These are phyloP conservation scores for Pachycephala philippinensis DNA, from an alignment of 2,113 vertebrate species.

Conservation along the genomic window DNA sequence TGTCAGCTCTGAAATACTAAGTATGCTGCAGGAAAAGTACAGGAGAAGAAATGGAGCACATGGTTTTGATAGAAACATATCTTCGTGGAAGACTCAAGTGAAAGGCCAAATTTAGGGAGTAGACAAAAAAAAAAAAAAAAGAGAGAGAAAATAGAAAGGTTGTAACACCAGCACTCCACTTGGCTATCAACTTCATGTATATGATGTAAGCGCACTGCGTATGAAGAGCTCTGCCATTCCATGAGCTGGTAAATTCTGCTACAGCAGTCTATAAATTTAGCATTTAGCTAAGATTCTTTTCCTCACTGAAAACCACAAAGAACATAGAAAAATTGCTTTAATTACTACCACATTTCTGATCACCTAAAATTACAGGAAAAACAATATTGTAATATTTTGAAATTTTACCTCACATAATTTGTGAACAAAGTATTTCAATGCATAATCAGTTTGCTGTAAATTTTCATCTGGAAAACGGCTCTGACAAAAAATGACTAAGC, in stretches of 20 bases:
- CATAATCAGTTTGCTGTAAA: neutral
- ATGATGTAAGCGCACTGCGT: neutral
- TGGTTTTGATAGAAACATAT: neutral
- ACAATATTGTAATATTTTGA: neutral
- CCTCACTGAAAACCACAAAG: neutral
- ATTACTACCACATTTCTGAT: neutral
- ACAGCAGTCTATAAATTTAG: neutral
- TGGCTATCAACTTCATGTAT: neutral
- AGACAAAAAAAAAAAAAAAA: too few relatives aligned
- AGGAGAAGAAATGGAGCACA: neutral
- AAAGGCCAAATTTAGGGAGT: neutral
- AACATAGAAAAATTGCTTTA: neutral
- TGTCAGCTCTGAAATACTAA: constrained; percentile 32
- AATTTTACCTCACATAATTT: neutral
- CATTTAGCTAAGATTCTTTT: neutral
- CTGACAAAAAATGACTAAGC: neutral
- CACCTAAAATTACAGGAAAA: neutral
- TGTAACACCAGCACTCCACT: neutral
- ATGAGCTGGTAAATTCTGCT: neutral
- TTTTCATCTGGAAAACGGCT: neutral
- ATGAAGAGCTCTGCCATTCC: neutral
- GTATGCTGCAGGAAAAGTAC: neutral
- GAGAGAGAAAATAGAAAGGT: neutral
- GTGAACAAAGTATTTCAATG: neutral
- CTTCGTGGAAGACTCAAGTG: neutral